phyloP scores from a whole-genome alignment of 1,140 invertebrate genomes.

The Ips typographus region DNA sequence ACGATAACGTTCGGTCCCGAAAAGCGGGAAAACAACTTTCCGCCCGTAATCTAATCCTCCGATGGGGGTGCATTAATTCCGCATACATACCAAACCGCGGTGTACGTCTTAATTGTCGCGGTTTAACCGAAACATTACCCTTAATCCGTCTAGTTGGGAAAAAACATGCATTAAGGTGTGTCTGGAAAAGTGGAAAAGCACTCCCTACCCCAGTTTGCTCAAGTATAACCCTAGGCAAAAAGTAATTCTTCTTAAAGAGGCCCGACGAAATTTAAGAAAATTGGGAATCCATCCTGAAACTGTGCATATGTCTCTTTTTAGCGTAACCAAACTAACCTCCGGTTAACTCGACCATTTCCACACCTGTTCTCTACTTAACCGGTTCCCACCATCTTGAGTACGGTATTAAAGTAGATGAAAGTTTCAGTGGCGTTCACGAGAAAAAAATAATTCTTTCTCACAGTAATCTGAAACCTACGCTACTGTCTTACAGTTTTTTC shows the following conservation, averaged over 20 bases:
- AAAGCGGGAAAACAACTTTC: constrained; percentile 5
- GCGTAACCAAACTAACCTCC: constrained; percentile 17
- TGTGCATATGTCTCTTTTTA: constrained; percentile 14
- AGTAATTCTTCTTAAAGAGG: constrained; percentile 9
- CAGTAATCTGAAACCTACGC: not conserved
- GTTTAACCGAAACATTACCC: not conserved
- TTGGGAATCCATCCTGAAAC: constrained; percentile 13
- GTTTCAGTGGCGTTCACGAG: constrained; percentile 7
- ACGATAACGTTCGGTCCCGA: constrained; percentile 3
- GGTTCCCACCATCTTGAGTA: constrained; percentile 22
- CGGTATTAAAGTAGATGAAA: constrained; percentile 16
- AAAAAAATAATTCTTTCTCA: not conserved
- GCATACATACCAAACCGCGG: constrained; percentile 1
- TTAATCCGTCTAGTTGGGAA: no score
- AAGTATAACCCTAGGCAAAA: not conserved
- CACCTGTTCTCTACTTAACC: constrained; percentile 27
- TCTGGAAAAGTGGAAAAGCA: no score
- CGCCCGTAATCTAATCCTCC: constrained; percentile 3
- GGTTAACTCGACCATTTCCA: constrained; percentile 23
- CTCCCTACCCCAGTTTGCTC: no score
- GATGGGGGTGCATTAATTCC: not conserved
- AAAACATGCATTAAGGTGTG: no score
- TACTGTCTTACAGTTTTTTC: not conserved
- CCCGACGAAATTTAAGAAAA: constrained; percentile 24
- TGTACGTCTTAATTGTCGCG: constrained; percentile 5